phyloP scores from a whole-genome alignment of 2,888 invertebrate genomes.

The Lysandra coridon region DNA sequence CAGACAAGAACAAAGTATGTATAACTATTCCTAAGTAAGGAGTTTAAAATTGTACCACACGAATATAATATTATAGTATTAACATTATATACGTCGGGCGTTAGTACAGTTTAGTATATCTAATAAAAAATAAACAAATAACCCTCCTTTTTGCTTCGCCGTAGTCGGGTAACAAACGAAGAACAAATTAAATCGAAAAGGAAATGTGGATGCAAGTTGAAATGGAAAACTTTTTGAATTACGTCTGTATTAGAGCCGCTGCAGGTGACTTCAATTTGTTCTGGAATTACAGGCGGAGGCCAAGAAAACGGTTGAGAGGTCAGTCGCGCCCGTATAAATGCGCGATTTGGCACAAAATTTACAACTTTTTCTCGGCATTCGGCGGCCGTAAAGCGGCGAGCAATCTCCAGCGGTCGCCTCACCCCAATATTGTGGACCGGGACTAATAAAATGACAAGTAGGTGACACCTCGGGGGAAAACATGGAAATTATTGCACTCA shows the following conservation, averaged over 20 bases:
- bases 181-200: constrained; percentile 2
- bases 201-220: constrained; percentile 10
- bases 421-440: constrained; percentile 71
- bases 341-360: constrained; percentile 74
- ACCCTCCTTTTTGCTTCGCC: no score
- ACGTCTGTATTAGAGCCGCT: constrained; percentile 33
- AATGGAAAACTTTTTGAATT: constrained; percentile 21
- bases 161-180: not conserved
- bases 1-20: no score
- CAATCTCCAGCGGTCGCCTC: constrained; percentile 69
- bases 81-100: not conserved
- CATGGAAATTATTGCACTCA: constrained; percentile 49
- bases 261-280: constrained; percentile 61
- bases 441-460: constrained; percentile 77
- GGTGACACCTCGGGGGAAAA: constrained; percentile 53
- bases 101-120: not conserved
- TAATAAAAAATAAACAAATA: not conserved
- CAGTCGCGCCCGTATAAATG: constrained; percentile 71
- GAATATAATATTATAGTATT: not conserved
- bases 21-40: not conserved
- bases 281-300: constrained; percentile 57
- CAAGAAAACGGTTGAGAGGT: constrained; percentile 58
- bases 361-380: constrained; percentile 72
- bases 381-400: constrained; percentile 72
- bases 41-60: no score